These are phyloP conservation scores for Acanthis flammea DNA, from an alignment of 2,797 vertebrate genomes.

Conservation along the genomic window DNA sequence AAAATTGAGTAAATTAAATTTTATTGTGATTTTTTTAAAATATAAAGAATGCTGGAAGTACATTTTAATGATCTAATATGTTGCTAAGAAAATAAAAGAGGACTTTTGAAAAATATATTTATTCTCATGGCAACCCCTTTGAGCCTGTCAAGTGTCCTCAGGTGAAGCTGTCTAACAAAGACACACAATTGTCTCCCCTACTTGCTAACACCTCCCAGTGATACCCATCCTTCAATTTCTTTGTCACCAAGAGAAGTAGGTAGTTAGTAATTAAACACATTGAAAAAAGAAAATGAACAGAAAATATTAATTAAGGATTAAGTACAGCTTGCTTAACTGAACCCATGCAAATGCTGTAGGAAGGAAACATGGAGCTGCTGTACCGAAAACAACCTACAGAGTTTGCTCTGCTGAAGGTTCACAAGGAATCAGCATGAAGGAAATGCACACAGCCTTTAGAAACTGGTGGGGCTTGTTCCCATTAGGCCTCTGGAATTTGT, in stretches of 20 bases:
- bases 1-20: not conserved
- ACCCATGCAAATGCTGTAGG: not conserved
- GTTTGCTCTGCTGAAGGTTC: not conserved
- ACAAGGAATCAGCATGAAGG: not conserved
- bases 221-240: not conserved
- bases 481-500: not conserved
- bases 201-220: not conserved
- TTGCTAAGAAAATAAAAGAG: not conserved
- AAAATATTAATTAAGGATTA: constrained; percentile 16
- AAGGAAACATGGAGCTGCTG: not conserved
- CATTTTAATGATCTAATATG: not conserved
- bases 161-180: not conserved
- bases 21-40: not conserved
- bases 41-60: not conserved
- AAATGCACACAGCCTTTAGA: not conserved
- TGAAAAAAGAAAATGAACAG: not conserved
- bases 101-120: not conserved
- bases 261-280: not conserved
- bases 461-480: not conserved
- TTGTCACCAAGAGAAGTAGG: not conserved
- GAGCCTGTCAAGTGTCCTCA: not conserved
- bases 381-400: not conserved
- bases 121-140: not conserved
- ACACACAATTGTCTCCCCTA: not conserved
- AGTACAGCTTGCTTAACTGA: not conserved